Conservation (phyloP, 2,113 vertebrate genomes). For the Glaucomys volans region DNA sequence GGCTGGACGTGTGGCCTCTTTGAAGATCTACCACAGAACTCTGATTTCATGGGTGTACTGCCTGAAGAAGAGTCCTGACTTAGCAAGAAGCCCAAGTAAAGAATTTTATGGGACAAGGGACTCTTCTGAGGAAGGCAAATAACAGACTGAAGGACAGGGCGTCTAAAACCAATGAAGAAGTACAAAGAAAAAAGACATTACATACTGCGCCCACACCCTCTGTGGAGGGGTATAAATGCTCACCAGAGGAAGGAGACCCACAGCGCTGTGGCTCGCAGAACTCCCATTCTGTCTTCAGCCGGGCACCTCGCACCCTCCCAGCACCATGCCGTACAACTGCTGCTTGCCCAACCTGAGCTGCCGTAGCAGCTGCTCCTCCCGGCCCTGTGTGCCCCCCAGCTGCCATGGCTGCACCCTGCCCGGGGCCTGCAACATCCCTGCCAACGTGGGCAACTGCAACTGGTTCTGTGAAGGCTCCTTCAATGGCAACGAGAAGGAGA, state of each 20-base stretch:
- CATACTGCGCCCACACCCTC: slow-evolving; percentile 75
- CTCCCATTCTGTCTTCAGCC: background rate
- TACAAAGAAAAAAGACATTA: slow-evolving; percentile 70
- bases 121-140: slow-evolving; percentile 74
- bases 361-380: slow-evolving; percentile 50
- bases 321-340: slow-evolving; percentile 55
- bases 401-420: slow-evolving; percentile 4
- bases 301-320: background rate
- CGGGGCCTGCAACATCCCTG: background rate
- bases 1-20: slow-evolving; percentile 69
- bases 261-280: background rate
- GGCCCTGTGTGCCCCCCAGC: slow-evolving; percentile 70
- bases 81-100: slow-evolving; percentile 80
- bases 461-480: background rate
- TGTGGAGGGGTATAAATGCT: slow-evolving; percentile 71
- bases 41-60: slow-evolving; percentile 68
- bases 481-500: background rate
- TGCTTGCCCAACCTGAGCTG: slow-evolving; percentile 60
- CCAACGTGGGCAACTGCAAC: background rate
- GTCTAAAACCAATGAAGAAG: slow-evolving; percentile 63
- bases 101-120: slow-evolving; percentile 76
- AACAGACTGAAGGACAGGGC: slow-evolving; percentile 67
- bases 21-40: slow-evolving; percentile 75
- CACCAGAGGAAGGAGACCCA: background rate
- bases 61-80: slow-evolving; percentile 76